Percentiles rank a stretch among this genome's conserved stretches.
Evolutionary conservation across 2,888 invertebrate genomes (phyloP).

Genomic region (Torymus auratus): DNA sequence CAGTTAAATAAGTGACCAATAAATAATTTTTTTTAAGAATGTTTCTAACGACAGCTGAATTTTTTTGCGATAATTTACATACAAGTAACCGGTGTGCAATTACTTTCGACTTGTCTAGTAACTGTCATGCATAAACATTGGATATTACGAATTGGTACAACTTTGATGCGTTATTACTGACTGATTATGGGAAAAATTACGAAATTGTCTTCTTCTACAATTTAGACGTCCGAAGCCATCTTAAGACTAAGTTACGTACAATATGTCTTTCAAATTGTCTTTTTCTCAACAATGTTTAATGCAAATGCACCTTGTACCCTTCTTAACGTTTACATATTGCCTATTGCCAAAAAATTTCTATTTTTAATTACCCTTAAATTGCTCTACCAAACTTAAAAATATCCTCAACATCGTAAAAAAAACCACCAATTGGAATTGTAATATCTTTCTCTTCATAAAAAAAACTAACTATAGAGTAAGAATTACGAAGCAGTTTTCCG

Average conservation of each 20-base stretch:
- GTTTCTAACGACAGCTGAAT: constrained; percentile 20
- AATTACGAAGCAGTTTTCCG: too few species aligned
- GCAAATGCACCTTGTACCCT: too few species aligned
- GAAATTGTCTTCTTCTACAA: constrained; percentile 36
- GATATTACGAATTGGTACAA: constrained; percentile 32
- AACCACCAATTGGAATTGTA: too few species aligned
- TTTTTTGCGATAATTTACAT: constrained; percentile 33
- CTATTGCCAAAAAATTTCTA: too few species aligned
- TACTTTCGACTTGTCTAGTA: constrained; percentile 16
- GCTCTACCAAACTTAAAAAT: too few species aligned
- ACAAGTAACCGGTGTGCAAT: background rate
- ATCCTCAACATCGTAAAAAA: too few species aligned
- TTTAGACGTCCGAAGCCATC: constrained; percentile 17
- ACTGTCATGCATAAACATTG: constrained; percentile 54
- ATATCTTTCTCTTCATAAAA: too few species aligned
- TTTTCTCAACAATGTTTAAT: background rate
- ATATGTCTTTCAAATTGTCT: background rate
- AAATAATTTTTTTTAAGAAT: constrained; percentile 21
- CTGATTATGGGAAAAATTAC: constrained; percentile 19
- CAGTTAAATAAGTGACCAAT: background rate
- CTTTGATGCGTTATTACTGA: constrained; percentile 30
- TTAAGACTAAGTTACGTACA: background rate
- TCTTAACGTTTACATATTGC: too few species aligned
- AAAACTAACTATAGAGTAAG: too few species aligned
- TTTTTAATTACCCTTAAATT: too few species aligned